phyloP scores from a whole-genome alignment of 1,140 invertebrate species.

The Theocolax elegans region DNA sequence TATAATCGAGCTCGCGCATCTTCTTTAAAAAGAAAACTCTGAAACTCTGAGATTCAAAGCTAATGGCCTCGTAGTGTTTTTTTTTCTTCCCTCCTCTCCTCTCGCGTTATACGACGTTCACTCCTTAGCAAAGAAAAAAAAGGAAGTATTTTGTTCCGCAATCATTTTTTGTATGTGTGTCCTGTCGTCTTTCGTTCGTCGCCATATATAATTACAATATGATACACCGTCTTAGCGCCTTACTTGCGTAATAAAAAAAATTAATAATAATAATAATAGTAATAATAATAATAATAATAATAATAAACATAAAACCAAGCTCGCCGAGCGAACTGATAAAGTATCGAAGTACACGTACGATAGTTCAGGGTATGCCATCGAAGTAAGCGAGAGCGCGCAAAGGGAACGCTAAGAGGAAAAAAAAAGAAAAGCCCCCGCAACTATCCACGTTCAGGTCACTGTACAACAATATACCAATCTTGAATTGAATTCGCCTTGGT shows the following conservation, averaged over 20 bases:
- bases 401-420: no score
- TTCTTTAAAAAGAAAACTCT: slow-evolving; percentile 25
- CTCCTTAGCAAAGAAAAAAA: slow-evolving; percentile 3
- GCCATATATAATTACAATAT: slow-evolving; percentile 42
- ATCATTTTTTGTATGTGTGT: slow-evolving; percentile 8
- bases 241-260: neutral
- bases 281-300: no score
- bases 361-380: neutral
- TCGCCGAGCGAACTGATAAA: neutral
- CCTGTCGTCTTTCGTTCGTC: neutral
- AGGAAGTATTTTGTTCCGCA: neutral
- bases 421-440: neutral
- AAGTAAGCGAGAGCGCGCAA: neutral
- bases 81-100: no score
- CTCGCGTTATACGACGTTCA: no score
- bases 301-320: neutral
- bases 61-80: slow-evolving; percentile 22
- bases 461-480: slow-evolving; percentile 19
- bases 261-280: no score
- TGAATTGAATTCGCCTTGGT: neutral
- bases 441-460: slow-evolving; percentile 23
- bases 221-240: slow-evolving; percentile 19
- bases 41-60: slow-evolving; percentile 36
- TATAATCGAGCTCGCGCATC: slow-evolving; percentile 14
- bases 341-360: slow-evolving; percentile 34